Evolutionary conservation across 2,797 vertebrate species (phyloP).

Genomic region (Gila robusta): DNA sequence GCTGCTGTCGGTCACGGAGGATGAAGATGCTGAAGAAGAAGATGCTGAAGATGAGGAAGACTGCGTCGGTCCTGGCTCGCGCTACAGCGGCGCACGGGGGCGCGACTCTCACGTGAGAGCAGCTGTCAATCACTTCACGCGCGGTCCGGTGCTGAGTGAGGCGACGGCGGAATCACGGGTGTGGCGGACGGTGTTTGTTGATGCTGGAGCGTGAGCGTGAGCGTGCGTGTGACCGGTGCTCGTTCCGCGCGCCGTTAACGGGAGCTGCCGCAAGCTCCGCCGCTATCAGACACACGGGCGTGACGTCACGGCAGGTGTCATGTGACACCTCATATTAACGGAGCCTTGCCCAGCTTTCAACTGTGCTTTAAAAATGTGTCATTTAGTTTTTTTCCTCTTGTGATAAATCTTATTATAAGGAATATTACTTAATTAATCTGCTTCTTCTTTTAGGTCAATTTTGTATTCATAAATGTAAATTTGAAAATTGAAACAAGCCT

Average conservation of each 20-base stretch:
- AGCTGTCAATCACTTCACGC: conserved; percentile 53
- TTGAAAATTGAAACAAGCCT: too few species aligned
- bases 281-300: conserved; percentile 36
- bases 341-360: too few species aligned
- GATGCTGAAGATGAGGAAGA: conserved; percentile 46
- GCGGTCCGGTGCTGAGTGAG: conserved; percentile 18
- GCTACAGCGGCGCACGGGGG: conserved; percentile 72
- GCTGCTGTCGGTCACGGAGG: conserved; percentile 76
- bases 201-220: conserved; percentile 24
- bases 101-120: conserved; percentile 57
- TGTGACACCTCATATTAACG: not conserved
- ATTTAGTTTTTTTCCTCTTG: too few species aligned
- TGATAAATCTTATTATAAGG: too few species aligned
- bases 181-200: conserved; percentile 35
- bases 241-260: conserved; percentile 48
- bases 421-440: too few species aligned
- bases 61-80: conserved; percentile 64
- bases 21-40: conserved; percentile 67
- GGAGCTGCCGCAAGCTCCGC: conserved; percentile 53
- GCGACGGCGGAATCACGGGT: conserved; percentile 12
- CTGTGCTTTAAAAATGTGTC: too few species aligned
- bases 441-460: too few species aligned
- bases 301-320: conserved; percentile 58
- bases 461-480: too few species aligned
- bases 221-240: conserved; percentile 58